These are phyloP conservation scores for Agriopis aurantiaria DNA, from an alignment of 2,888 invertebrate species.

Conservation along the genomic window DNA sequence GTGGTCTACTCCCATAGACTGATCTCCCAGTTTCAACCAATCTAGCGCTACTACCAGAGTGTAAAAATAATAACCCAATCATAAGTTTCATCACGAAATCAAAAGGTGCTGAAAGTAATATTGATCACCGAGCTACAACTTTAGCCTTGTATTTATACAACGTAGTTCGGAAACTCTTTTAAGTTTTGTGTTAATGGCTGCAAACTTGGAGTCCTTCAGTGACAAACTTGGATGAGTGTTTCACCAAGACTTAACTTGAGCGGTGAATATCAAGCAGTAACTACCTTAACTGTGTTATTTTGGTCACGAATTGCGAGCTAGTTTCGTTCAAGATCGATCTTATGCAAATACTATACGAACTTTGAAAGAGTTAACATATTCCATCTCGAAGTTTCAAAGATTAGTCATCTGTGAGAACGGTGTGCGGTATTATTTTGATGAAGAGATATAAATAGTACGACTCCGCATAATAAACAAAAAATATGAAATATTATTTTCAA, in stretches of 20 bases:
- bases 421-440: background rate
- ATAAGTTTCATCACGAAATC: background rate
- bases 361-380: constrained; percentile 10
- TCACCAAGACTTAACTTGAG: constrained; percentile 13
- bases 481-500: too few species aligned
- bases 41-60: too few species aligned
- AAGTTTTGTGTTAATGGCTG: constrained; percentile 13
- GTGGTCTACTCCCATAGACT: too few species aligned
- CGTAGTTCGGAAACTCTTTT: constrained; percentile 19
- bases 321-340: constrained; percentile 13
- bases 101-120: background rate
- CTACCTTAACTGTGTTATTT: constrained; percentile 23
- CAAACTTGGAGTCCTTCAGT: constrained; percentile 4
- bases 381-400: constrained; percentile 4
- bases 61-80: background rate
- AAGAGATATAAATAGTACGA: too few species aligned
- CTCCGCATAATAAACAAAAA: too few species aligned
- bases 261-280: constrained; percentile 22
- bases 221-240: constrained; percentile 17
- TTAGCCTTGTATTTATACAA: constrained; percentile 9
- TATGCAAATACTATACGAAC: constrained; percentile 17
- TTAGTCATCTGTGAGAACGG: background rate
- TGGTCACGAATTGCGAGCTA: constrained; percentile 19
- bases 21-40: too few species aligned
- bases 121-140: background rate